Evolutionary conservation across 2,888 invertebrate species (phyloP).

Genomic region (Empis livida): DNA sequence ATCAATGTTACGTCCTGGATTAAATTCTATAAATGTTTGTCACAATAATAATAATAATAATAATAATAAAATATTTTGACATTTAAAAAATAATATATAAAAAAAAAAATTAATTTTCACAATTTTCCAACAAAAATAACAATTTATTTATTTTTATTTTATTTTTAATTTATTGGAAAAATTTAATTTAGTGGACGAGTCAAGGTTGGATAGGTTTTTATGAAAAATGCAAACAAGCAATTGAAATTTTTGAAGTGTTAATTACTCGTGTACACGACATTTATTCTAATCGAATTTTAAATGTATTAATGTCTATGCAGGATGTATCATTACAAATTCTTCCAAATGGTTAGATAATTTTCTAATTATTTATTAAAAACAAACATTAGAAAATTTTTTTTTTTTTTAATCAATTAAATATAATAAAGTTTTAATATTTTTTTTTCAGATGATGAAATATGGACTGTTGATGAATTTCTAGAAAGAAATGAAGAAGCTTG

Average conservation of each 20-base stretch:
- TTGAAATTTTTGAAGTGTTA: conserved; percentile 65
- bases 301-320: conserved; percentile 79
- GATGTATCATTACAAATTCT: conserved; percentile 66
- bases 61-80: not conserved
- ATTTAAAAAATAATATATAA: too few relatives aligned
- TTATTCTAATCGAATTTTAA: conserved; percentile 78
- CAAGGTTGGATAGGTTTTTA: conserved; percentile 69
- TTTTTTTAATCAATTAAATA: conserved; percentile 1
- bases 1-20: conserved; percentile 67
- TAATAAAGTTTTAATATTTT: not conserved
- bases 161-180: not conserved
- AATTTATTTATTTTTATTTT: not conserved
- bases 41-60: conserved; percentile 2
- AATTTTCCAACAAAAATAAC: too few relatives aligned
- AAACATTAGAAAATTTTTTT: too few relatives aligned
- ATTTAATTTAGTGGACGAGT: conserved; percentile 57
- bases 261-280: conserved; percentile 77
- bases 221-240: conserved; percentile 58
- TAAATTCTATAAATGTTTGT: conserved; percentile 51
- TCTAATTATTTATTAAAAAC: conserved; percentile 1
- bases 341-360: conserved; percentile 43
- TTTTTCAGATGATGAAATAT: conserved; percentile 56
- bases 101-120: not conserved
- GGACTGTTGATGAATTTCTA: conserved; percentile 77
- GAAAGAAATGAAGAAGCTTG: conserved; percentile 72